A percentile compares a stretch with the other conserved stretches of the same genome.
phyloP scores from a whole-genome alignment of 2,888 invertebrate species.

The Halictus quadricinctus region DNA sequence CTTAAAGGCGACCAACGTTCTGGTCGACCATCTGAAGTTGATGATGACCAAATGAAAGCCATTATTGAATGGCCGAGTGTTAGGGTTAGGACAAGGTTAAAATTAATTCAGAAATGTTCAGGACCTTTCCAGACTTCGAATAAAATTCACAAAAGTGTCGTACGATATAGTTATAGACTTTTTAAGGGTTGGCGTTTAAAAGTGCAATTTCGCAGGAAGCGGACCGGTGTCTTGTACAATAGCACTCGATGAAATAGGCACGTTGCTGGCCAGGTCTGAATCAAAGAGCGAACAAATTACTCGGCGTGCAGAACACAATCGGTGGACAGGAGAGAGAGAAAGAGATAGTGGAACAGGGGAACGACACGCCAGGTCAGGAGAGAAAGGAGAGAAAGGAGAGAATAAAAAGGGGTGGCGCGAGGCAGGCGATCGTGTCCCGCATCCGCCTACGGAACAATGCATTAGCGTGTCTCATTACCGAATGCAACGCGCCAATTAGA shows the following conservation, averaged over 20 bases:
- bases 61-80: too few relatives aligned
- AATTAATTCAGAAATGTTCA: neutral
- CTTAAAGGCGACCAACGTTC: too few relatives aligned
- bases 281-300: conserved; percentile 10
- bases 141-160: neutral
- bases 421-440: conserved; percentile 56
- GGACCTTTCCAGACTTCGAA: neutral
- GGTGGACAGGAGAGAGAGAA: neutral
- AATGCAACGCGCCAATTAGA: conserved; percentile 72
- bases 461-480: conserved; percentile 72
- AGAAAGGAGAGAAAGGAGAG: neutral
- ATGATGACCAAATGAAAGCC: too few relatives aligned
- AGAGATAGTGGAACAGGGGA: neutral
- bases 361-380: neutral
- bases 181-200: neutral
- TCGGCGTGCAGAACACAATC: neutral
- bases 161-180: neutral
- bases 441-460: conserved; percentile 64
- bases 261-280: neutral
- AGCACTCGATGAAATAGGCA: neutral
- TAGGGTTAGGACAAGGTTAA: too few relatives aligned
- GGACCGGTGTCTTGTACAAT: neutral
- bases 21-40: too few relatives aligned
- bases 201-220: neutral
- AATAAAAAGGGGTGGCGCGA: conserved; percentile 21